A percentile compares a stretch with the other conserved stretches of the same genome.
These are phyloP conservation scores for Bactericera cockerelli DNA, from an alignment of 1,140 invertebrate genomes.

Conservation along the genomic window DNA sequence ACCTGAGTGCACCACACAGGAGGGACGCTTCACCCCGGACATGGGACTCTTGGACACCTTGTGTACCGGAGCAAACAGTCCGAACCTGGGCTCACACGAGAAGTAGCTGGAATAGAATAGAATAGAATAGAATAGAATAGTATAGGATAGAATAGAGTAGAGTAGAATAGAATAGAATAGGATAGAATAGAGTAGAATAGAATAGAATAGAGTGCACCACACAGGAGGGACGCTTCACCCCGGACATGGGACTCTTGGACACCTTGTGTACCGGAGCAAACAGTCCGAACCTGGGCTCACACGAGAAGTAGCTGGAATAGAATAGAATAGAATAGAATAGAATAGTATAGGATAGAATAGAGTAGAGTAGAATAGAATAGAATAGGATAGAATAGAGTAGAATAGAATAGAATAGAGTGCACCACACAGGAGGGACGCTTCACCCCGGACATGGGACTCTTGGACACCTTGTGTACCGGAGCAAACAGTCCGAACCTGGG, in stretches of 20 bases:
- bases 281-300: constrained; percentile 72
- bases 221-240: constrained; percentile 39
- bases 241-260: constrained; percentile 57
- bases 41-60: constrained; percentile 72
- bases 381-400: too few species aligned
- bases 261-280: constrained; percentile 85
- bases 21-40: constrained; percentile 41
- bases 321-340: constrained; percentile 1
- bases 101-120: constrained; percentile 65
- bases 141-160: too few species aligned
- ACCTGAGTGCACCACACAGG: constrained; percentile 40
- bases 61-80: constrained; percentile 77
- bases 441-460: constrained; percentile 56
- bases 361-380: too few species aligned
- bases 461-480: constrained; percentile 68
- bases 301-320: constrained; percentile 81
- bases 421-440: constrained; percentile 38
- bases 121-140: background rate
- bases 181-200: too few species aligned
- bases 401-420: too few species aligned
- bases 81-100: constrained; percentile 73
- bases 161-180: too few species aligned
- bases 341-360: too few species aligned
- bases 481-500: constrained; percentile 85
- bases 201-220: constrained; percentile 45